Base-by-base conservation (phyloP, 2,797 vertebrate species). In the Bradypus variegatus region DNA sequence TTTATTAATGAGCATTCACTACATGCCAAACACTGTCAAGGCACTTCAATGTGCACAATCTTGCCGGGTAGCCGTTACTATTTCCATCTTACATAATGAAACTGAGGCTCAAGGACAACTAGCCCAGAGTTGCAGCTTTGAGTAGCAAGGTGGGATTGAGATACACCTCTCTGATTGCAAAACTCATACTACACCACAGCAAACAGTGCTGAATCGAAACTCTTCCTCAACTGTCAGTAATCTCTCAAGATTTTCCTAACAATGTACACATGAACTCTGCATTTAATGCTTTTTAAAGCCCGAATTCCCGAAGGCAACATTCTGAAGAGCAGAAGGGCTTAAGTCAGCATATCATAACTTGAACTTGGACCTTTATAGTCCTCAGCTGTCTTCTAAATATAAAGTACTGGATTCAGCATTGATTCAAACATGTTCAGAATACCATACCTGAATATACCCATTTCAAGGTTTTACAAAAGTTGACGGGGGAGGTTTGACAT, bases 391-490 rank as follows among this genome's bases (percentile, higher is more conserved):
- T 58, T 76, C 36, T 27, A 27, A 92, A 64, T 18, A 29, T 8
- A 81, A 82, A 92, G 41, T 21, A 75, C 38, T 23, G 8, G 41
- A 72, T 18, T 82, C 33, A 12, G 67, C 69, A n/a, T 45, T 8
- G 16, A n/a, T 12, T 48, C 58, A 29, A 69, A 69, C 36, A 8
- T 2, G 15, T 23, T 55, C 50, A 2, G 41, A 41, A 27, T 7
- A 48, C 16, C 15, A 48, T 18, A n/a, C 36, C 78, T 21, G 3
- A 3, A 23, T 11, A 41, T 19, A 72, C 1, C 13, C 11, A 79
- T 31, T 41, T 70, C 41, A n/a, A 76, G n/a, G 50, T 88, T 90
- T 77, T 53, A 25, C 60, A 45, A 53, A 90, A 83, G 29, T 85
- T 72, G 33, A 25, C 2, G 19, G n/a, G 45, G 23, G 27, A 18